Percentiles rank a stretch among this genome's conserved stretches.
These are phyloP conservation scores for Temnothorax ravouxi DNA, from an alignment of 2,888 invertebrate species.

Conservation along the genomic window DNA sequence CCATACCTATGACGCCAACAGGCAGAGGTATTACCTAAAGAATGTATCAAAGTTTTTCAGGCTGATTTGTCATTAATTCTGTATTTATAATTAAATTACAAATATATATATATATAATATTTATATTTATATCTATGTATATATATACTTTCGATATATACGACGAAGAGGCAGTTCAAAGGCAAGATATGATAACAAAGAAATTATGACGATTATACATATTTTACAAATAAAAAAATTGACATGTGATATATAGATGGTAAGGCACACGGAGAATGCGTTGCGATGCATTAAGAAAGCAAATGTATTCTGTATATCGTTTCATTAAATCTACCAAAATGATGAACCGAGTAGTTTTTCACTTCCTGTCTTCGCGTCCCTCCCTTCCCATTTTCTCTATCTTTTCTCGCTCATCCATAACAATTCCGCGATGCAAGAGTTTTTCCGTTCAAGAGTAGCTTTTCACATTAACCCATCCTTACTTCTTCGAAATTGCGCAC, in stretches of 20 bases:
- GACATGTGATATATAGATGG: constrained; percentile 83
- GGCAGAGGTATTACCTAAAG: no score
- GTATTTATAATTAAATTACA: no score
- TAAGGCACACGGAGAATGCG: constrained; percentile 80
- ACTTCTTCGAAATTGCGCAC: background rate
- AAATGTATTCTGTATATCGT: constrained; percentile 82
- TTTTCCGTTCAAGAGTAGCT: background rate
- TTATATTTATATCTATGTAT: constrained; percentile 48
- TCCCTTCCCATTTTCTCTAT: background rate
- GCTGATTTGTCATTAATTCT: no score
- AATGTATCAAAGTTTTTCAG: no score
- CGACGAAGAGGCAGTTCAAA: constrained; percentile 72
- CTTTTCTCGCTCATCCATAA: background rate
- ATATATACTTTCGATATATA: constrained; percentile 73
- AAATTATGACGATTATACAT: constrained; percentile 75
- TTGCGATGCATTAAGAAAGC: constrained; percentile 76
- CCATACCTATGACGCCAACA: no score
- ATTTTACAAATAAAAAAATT: constrained; percentile 78
- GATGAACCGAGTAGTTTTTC: constrained; percentile 30
- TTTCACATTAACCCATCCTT: background rate
- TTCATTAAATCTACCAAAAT: constrained; percentile 80
- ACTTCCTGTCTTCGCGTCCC: background rate
- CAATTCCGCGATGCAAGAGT: background rate
- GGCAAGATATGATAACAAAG: constrained; percentile 67
- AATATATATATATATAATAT: constrained; percentile 58